phyloP scores from a whole-genome alignment of 2,797 vertebrate genomes.

The Tenualosa ilisha region DNA sequence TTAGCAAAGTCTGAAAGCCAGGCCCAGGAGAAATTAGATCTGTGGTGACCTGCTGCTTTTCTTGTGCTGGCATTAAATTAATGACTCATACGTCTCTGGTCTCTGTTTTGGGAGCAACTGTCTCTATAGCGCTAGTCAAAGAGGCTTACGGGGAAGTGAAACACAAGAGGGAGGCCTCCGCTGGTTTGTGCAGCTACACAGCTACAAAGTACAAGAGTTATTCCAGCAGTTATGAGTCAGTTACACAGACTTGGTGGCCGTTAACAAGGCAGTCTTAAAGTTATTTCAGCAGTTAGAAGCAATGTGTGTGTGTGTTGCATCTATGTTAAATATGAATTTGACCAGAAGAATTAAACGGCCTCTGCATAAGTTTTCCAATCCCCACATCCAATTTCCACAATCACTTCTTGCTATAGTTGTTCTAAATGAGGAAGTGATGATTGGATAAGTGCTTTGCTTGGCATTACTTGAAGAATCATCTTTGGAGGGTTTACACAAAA shows the following conservation, averaged over 20 bases:
- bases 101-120: slow-evolving; percentile 8
- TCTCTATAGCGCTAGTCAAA: neutral
- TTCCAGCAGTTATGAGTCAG: neutral
- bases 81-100: neutral
- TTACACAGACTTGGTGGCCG: neutral
- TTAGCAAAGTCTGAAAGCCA: neutral
- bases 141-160: neutral
- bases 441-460: neutral
- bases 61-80: neutral
- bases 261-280: neutral
- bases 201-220: neutral
- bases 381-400: neutral
- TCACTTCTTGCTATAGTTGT: neutral
- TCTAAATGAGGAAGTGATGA: neutral
- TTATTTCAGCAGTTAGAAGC: neutral
- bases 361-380: neutral
- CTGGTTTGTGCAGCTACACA: neutral
- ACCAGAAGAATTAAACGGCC: neutral
- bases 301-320: neutral
- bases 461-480: neutral
- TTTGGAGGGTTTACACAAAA: neutral
- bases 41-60: slow-evolving; percentile 1
- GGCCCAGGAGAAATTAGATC: neutral
- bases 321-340: neutral
- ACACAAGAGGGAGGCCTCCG: neutral